Conservation (phyloP, 2,797 vertebrate species). For the Peromyscus melanophrys region DNA sequence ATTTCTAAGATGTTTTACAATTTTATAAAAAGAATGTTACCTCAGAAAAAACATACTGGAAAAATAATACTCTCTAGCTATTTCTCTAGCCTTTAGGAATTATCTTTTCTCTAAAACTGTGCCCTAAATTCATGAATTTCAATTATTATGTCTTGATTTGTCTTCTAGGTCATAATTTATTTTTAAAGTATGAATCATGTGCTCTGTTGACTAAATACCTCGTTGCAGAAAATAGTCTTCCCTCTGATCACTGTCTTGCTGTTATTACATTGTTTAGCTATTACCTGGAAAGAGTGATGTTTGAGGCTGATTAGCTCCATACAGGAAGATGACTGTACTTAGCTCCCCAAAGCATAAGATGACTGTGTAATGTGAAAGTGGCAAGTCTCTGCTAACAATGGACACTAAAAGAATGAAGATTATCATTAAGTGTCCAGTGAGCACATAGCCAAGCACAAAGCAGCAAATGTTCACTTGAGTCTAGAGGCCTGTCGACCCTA, state of each 20-base stretch:
- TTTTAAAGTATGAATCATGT: conserved; percentile 29
- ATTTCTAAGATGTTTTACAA: conserved; percentile 23
- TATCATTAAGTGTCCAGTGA: background rate
- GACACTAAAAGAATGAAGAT: conserved; percentile 27
- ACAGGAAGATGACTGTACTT: conserved; percentile 25
- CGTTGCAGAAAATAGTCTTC: conserved; percentile 22
- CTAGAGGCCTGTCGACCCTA: background rate
- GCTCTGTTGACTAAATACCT: conserved; percentile 40
- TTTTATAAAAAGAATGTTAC: background rate
- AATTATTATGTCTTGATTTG: background rate
- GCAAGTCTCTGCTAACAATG: conserved; percentile 13
- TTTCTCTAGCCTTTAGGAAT: background rate
- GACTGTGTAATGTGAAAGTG: background rate
- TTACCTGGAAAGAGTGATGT: background rate
- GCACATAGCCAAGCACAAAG: background rate
- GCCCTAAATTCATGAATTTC: conserved; percentile 38
- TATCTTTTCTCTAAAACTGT: conserved; percentile 55
- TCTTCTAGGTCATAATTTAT: conserved; percentile 44
- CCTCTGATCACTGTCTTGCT: conserved; percentile 14
- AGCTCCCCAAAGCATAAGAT: conserved; percentile 4
- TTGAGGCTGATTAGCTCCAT: conserved; percentile 7
- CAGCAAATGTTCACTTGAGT: background rate
- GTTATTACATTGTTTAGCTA: background rate
- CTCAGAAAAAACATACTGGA: background rate
- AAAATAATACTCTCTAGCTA: background rate